Evolutionary conservation across 2,888 invertebrate species (phyloP).

Genomic region (Pseudolycoriella hygida): DNA sequence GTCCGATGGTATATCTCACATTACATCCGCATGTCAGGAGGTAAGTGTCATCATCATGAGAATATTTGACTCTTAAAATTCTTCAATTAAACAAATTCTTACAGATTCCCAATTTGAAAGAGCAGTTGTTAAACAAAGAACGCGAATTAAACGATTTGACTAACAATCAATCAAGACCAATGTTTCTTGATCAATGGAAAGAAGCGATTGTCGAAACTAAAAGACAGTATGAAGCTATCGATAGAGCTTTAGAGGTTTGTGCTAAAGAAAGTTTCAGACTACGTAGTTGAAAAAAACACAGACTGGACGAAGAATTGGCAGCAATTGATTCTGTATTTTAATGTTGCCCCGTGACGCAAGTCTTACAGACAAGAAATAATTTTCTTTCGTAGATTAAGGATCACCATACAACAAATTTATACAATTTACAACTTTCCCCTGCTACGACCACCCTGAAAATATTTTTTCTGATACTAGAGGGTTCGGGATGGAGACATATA

Average conservation of each 20-base stretch:
- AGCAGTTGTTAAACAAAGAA: conserved; percentile 28
- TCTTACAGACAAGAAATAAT: too few species aligned
- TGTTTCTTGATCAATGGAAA: conserved; percentile 19
- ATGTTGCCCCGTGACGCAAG: too few species aligned
- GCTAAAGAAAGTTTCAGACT: background rate
- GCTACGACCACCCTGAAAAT: too few species aligned
- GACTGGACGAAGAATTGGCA: too few species aligned
- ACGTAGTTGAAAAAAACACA: too few species aligned
- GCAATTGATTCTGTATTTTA: too few species aligned
- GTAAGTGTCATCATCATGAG: background rate
- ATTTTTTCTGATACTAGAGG: too few species aligned
- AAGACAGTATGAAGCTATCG: conserved; percentile 43
- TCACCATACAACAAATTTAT: too few species aligned
- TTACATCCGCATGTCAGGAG: background rate
- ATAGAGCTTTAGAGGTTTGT: conserved; percentile 36
- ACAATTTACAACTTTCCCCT: too few species aligned
- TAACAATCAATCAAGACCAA: conserved; percentile 28
- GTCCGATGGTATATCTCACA: conserved; percentile 2
- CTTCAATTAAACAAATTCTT: conserved; percentile 10
- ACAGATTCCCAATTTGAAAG: conserved; percentile 26
- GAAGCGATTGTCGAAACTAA: conserved; percentile 35
- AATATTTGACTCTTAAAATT: background rate
- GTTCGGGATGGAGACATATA: too few species aligned
- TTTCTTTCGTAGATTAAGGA: too few species aligned
- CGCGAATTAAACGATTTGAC: conserved; percentile 27